Conservation (phyloP, 2,113 vertebrate species). For the Amazona vittata region DNA sequence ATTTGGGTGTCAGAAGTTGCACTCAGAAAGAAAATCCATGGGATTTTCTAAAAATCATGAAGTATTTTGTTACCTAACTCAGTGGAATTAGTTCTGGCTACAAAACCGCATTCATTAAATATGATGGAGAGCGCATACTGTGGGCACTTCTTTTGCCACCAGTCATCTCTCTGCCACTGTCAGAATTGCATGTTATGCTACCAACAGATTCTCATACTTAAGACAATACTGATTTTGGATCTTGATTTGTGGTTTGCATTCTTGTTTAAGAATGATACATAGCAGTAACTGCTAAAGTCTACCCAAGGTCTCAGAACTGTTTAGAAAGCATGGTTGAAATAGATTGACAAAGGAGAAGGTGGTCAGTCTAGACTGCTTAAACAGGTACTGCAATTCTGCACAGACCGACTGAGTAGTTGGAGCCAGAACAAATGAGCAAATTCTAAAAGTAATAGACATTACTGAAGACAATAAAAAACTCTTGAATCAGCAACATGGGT, state of each 20-base stretch:
- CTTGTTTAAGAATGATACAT: neutral
- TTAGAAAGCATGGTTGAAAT: neutral
- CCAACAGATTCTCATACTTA: neutral
- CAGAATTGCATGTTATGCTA: neutral
- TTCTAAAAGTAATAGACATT: neutral
- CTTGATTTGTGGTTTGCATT: neutral
- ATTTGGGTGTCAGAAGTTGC: neutral
- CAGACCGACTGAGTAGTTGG: neutral
- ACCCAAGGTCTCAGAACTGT: neutral
- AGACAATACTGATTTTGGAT: neutral
- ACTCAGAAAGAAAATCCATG: neutral
- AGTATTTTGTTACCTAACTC: neutral
- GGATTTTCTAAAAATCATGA: neutral
- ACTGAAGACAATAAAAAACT: neutral
- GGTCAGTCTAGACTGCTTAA: neutral
- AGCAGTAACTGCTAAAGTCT: neutral
- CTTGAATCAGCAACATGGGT: neutral
- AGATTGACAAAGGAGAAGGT: neutral
- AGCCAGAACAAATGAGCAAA: neutral
- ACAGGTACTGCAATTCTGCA: neutral
- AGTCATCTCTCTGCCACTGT: neutral
- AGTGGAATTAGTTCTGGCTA: neutral
- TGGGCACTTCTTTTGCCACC: neutral
- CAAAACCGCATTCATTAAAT: neutral
- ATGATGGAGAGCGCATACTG: neutral